Evolutionary conservation across 1,140 invertebrate genomes (phyloP), one percentile per base, ranked within the genome.

Genomic region (Melitaea cinxia): DNA sequence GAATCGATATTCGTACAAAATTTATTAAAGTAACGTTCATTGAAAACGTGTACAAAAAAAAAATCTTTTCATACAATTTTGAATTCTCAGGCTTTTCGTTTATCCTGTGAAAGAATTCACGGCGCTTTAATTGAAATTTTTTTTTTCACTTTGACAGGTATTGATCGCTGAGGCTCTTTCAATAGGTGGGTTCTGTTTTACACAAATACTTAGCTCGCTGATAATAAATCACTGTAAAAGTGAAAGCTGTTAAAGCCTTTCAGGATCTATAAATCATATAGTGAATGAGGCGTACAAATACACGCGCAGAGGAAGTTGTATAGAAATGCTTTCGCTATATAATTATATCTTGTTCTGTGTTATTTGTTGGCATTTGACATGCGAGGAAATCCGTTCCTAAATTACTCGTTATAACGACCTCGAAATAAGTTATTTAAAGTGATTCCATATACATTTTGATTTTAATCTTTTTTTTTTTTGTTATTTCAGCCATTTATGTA

Each of bases 211-310:
- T 83, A 77, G 66, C 68, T 57, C 66, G 60, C 28, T 71, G 72
- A 78, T 86, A 85, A 88, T 86, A 85, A 88, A 88, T 87, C 79
- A 85, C 83, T 75, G 68, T 65, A 73, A 78, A 81, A 85, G 75
- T 78, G 77, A 84, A 88, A 78, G 75, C 74, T 79, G 79, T 85
- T 84, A 81, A 84, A 85, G 74, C 77, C 73, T 79, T 82, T 80
- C 73, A 54, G 64, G 73, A 72, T 82, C 78, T 75, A 85, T 88
- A 83, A 85, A 85, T 83, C 81, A 85, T 83, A 77, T 17, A 72
- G 76, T 71, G 77, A 82, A 80, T 75, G 70, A 79, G 77, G 65
- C 60, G 26, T 17, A 17, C 39, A 47, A 58, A 58, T 58, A 47
- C 42, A 58, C 56, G 68, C 66, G 68, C 45, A 39, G 58, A 45